Conservation (phyloP, 1,140 invertebrate genomes). For the Maconellicoccus hirsutus region DNA sequence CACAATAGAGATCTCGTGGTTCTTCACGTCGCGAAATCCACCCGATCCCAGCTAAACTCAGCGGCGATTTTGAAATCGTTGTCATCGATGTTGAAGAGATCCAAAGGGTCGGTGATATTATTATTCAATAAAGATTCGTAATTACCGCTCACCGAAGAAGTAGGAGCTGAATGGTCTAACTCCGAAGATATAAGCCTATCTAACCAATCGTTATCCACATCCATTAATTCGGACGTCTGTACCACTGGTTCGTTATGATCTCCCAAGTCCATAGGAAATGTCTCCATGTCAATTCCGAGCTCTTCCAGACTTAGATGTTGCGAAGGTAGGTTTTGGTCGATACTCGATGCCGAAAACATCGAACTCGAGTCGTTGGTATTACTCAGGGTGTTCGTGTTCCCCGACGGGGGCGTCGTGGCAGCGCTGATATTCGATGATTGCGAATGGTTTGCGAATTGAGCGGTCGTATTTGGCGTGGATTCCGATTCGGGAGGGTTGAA, state of each 20-base stretch:
- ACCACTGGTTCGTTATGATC: conserved; percentile 34
- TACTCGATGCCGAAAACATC: background rate
- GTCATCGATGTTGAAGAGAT: conserved; percentile 59
- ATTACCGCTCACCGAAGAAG: conserved; percentile 28
- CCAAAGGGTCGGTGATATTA: conserved; percentile 51
- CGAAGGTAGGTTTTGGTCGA: background rate
- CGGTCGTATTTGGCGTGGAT: conserved; percentile 30
- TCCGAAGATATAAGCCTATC: conserved; percentile 47
- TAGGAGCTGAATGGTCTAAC: conserved; percentile 31
- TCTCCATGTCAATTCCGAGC: conserved; percentile 23
- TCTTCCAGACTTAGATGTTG: conserved; percentile 10
- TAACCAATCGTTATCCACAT: conserved; percentile 55
- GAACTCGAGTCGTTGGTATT: conserved; percentile 2
- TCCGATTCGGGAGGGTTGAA: conserved; percentile 74
- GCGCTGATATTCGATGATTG: background rate
- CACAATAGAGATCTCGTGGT: background rate
- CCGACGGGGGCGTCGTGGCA: background rate
- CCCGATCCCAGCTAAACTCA: conserved; percentile 45
- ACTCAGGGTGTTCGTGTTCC: background rate
- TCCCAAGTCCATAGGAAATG: conserved; percentile 33
- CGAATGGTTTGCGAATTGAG: background rate
- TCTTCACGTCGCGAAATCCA: conserved; percentile 48
- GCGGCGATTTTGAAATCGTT: conserved; percentile 44
- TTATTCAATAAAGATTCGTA: conserved; percentile 33
- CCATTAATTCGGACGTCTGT: conserved; percentile 41